These are phyloP conservation scores for Sorex araneus DNA, from an alignment of 2,113 vertebrate genomes.

Conservation along the genomic window DNA sequence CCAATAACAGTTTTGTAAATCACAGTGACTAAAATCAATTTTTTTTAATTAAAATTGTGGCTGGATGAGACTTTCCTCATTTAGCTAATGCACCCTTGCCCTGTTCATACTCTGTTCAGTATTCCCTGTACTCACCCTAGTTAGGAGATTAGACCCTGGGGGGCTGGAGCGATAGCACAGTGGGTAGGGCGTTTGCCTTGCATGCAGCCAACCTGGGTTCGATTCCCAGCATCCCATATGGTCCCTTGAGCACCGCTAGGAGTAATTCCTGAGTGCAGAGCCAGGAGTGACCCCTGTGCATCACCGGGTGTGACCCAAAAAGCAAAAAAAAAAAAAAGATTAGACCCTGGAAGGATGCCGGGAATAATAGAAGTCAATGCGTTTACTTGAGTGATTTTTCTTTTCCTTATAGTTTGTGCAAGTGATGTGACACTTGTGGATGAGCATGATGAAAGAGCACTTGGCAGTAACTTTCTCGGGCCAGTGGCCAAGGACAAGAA, in stretches of 20 bases:
- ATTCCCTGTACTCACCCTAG: background rate
- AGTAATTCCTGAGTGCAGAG: too few relatives aligned
- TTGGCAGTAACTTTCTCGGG: background rate
- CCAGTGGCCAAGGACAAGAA: slow-evolving; percentile 11
- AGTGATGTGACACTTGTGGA: background rate
- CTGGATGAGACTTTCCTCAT: slow-evolving; percentile 28
- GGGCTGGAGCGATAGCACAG: slow-evolving; percentile 29
- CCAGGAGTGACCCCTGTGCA: too few relatives aligned
- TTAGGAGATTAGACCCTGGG: background rate
- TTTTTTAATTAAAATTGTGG: too few relatives aligned
- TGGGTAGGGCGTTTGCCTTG: too few relatives aligned
- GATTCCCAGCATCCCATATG: too few relatives aligned
- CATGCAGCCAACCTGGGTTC: too few relatives aligned
- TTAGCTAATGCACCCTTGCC: background rate
- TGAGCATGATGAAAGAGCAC: background rate
- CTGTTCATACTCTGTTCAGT: background rate
- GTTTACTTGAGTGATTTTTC: background rate
- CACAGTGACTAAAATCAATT: too few relatives aligned
- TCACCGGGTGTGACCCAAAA: too few relatives aligned
- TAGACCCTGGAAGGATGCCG: background rate
- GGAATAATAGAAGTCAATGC: background rate
- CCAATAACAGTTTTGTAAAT: too few relatives aligned
- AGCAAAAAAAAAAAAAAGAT: too few relatives aligned
- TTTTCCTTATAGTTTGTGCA: background rate
- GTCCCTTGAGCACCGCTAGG: too few relatives aligned